These are phyloP conservation scores for Ctenicera cuprea DNA, from an alignment of 2,888 invertebrate species.

Conservation along the genomic window DNA sequence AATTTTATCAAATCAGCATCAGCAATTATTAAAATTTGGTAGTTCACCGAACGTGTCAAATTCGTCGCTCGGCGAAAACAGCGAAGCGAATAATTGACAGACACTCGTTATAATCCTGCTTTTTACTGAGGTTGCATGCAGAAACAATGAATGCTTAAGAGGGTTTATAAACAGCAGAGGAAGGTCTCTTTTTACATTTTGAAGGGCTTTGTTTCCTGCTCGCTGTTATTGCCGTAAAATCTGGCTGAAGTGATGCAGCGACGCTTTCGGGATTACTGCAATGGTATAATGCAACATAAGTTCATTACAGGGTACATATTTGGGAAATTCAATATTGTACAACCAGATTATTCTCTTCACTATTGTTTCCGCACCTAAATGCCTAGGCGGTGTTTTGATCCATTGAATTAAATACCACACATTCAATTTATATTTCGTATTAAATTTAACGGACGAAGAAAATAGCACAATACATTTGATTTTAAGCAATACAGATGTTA, in stretches of 20 bases:
- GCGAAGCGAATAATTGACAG: conserved; percentile 29
- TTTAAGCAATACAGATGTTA: too few species aligned
- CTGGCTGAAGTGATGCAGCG: conserved; percentile 2
- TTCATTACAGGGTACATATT: conserved; percentile 20
- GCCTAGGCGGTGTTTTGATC: conserved; percentile 19
- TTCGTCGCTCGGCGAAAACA: not conserved
- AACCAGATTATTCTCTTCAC: conserved; percentile 15
- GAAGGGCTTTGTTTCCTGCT: not conserved
- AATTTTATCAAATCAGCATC: not conserved
- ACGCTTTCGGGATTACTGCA: conserved; percentile 27
- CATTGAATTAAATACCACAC: conserved; percentile 33
- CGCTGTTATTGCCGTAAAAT: conserved; percentile 19
- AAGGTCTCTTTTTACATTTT: conserved; percentile 8
- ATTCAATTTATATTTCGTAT: conserved; percentile 22
- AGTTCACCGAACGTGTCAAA: not conserved
- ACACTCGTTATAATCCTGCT: conserved; percentile 21
- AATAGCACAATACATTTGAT: too few species aligned
- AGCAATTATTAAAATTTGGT: not conserved
- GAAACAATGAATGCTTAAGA: conserved; percentile 24
- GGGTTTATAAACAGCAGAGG: conserved; percentile 25
- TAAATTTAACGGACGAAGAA: too few species aligned
- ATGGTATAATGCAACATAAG: conserved; percentile 1
- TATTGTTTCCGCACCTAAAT: conserved; percentile 31
- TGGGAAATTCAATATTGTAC: conserved; percentile 37
- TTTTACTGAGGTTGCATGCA: conserved; percentile 25